A percentile compares a stretch with the other conserved stretches of the same genome.
Evolutionary conservation across 2,888 invertebrate genomes (phyloP).

Genomic region (Rhamphomyia laevipes): DNA sequence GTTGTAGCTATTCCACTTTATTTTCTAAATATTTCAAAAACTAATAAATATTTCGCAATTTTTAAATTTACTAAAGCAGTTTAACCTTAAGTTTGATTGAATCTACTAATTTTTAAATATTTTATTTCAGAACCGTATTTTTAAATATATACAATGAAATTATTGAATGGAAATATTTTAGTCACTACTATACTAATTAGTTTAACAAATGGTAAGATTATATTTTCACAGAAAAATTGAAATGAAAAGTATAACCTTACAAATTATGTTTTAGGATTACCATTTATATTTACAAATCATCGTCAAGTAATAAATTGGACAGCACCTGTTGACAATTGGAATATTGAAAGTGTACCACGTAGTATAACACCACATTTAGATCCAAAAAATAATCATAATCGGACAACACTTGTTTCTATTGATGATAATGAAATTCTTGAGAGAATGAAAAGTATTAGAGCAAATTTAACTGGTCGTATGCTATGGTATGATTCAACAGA

Average conservation of each 20-base stretch:
- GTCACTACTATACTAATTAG: conserved; percentile 13
- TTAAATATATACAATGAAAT: no score
- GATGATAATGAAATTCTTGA: conserved; percentile 31
- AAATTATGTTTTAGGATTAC: conserved; percentile 25
- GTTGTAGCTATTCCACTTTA: no score
- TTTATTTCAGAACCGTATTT: no score
- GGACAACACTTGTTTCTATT: conserved; percentile 23
- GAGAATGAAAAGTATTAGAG: conserved; percentile 25
- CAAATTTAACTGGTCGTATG: conserved; percentile 38
- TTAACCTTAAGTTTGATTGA: no score
- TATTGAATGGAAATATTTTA: conserved; percentile 5
- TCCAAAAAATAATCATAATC: conserved; percentile 24
- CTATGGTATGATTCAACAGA: conserved; percentile 60
- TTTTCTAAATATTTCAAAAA: no score
- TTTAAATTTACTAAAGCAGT: no score
- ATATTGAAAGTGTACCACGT: conserved; percentile 29
- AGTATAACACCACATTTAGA: conserved; percentile 34
- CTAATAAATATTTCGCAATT: no score
- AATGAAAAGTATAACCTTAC: conserved; percentile 18
- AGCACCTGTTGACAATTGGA: conserved; percentile 31
- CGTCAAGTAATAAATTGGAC: conserved; percentile 30
- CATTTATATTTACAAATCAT: conserved; percentile 24
- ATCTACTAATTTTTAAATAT: no score
- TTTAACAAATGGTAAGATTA: conserved; percentile 12
- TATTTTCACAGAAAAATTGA: conserved; percentile 9